These are phyloP conservation scores for Gryon sp. DNA, from an alignment of 1,140 invertebrate species.

Conservation along the genomic window DNA sequence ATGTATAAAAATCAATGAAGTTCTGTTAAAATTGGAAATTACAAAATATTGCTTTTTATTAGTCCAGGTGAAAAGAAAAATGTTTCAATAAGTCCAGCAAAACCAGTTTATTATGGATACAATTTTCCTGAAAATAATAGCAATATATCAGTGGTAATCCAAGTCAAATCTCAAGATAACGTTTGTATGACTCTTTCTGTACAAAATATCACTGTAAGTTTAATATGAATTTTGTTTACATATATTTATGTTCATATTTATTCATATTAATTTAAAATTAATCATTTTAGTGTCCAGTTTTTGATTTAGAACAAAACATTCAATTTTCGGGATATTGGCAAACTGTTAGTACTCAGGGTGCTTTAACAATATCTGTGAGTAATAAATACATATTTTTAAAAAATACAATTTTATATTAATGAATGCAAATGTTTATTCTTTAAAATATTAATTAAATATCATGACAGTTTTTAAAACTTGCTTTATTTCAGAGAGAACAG, in stretches of 20 bases:
- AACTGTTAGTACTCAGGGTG: constrained; percentile 83
- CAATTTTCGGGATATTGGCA: constrained; percentile 83
- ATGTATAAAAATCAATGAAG: background rate
- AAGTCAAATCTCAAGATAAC: constrained; percentile 79
- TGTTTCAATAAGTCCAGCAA: constrained; percentile 73
- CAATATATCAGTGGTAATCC: constrained; percentile 80
- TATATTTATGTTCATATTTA: constrained; percentile 2
- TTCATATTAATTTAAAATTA: constrained; percentile 7
- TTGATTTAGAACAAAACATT: constrained; percentile 83
- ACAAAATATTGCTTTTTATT: constrained; percentile 1
- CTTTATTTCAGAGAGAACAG: constrained; percentile 68
- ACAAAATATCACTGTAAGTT: constrained; percentile 81
- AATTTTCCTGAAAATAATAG: constrained; percentile 77
- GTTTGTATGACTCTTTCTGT: constrained; percentile 83
- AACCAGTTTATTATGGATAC: constrained; percentile 82
- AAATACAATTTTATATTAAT: no score
- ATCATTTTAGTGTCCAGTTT: constrained; percentile 82
- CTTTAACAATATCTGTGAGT: constrained; percentile 82
- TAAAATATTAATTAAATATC: no score
- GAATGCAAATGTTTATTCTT: no score
- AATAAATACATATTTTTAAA: no score
- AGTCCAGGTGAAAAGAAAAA: constrained; percentile 57
- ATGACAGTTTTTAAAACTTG: no score
- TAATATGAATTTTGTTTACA: background rate
- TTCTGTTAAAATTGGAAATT: background rate